Base-by-base conservation (phyloP, 2,888 invertebrate genomes). In the Selenia dentaria region DNA sequence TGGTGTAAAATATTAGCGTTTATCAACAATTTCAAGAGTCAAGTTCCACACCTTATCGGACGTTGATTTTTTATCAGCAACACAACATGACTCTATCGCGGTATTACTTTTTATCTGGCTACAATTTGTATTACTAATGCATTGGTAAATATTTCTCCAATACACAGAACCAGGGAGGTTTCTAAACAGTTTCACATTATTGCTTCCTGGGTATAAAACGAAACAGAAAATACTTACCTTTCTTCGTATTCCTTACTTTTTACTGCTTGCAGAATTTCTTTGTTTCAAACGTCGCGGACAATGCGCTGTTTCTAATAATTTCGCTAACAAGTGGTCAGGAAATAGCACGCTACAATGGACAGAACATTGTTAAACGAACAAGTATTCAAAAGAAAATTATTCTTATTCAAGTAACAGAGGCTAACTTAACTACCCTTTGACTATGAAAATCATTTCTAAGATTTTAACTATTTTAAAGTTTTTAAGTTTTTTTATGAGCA, bases 281-380 rank as follows among this genome's bases (percentile, higher is more conserved):
- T 86, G 84, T 86, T 84, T 79, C 65, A 59, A 68, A 64, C 70
- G 55, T 63, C 48, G 71, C 63, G 73, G 2, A 25, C 82, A 82
- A 80, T 83, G 72, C 74, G 67, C 71, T 67, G 78, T 80, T 84
- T 80, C 81, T 78, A 80, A 79, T 80, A 83, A 84, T 80, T 80
- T 83, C 51, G 59, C 74, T 77, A 78, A 80, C 76, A 77, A 80
- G 72, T 72, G 70, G 74, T 72, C 68, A 67, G 70, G 67, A 75
- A 76, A 72, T 69, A 57, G 65, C 62, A 67, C 57, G 57, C 70
- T 57, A 75, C 74, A 78, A 73, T 76, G 75, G 64, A 67, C 61
- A 67, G 55, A 68, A 75, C 70, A 73, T 62, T 70, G 70, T 77
- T 70, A 64, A 61, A 64, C 51, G 54, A 66, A 66, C 62, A 54